A percentile compares a stretch with the other conserved stretches of the same genome.
Conservation (phyloP, 2,797 vertebrate species). For the Zalophus californianus region DNA sequence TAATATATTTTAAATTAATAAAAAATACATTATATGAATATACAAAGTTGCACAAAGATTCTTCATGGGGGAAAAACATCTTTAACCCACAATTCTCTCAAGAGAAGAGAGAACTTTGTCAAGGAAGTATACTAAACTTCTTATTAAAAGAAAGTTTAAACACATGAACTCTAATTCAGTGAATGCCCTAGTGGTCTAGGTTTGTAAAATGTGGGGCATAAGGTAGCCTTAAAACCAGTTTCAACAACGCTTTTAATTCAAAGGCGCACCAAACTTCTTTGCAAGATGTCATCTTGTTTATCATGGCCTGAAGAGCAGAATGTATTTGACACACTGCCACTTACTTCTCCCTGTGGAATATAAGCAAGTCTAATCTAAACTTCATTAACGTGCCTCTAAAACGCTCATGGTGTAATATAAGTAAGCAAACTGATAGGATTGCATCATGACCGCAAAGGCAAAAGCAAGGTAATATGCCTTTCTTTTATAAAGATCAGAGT, state of each 20-base stretch:
- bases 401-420: slow-evolving; percentile 65
- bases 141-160: slow-evolving; percentile 71
- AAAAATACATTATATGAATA: slow-evolving; percentile 40
- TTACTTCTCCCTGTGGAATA: slow-evolving; percentile 52
- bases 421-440: slow-evolving; percentile 59
- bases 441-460: slow-evolving; percentile 71
- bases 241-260: slow-evolving; percentile 26
- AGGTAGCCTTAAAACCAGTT: slow-evolving; percentile 20
- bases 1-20: slow-evolving; percentile 45
- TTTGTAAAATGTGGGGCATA: slow-evolving; percentile 56
- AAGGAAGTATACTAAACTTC: slow-evolving; percentile 51
- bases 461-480: slow-evolving; percentile 57
- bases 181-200: slow-evolving; percentile 10
- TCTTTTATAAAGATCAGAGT: slow-evolving; percentile 60
- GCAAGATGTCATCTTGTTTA: slow-evolving; percentile 23
- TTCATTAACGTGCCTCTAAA: slow-evolving; percentile 75
- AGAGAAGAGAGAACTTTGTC: background rate
- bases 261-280: background rate
- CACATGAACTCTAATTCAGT: slow-evolving; percentile 35
- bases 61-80: background rate
- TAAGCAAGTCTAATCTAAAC: slow-evolving; percentile 66
- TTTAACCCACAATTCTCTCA: slow-evolving; percentile 36
- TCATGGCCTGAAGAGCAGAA: background rate
- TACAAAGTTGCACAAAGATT: slow-evolving; percentile 2
- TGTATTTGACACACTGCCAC: background rate